Conservation (phyloP, 2,888 invertebrate genomes). For the Alitta virens region DNA sequence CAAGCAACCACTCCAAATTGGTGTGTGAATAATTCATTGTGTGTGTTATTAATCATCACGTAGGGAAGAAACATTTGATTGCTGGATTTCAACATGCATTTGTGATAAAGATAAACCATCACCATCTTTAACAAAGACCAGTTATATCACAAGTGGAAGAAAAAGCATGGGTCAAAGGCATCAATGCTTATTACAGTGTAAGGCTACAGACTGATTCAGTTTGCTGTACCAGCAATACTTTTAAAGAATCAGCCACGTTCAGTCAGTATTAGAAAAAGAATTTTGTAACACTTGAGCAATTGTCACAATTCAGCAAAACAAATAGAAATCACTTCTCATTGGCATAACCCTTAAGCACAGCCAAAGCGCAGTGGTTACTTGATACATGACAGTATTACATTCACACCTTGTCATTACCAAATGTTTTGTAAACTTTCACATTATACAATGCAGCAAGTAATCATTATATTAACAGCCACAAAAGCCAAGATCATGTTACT, state of each 20-base stretch:
- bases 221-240: background rate
- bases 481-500: background rate
- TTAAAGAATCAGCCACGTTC: background rate
- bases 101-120: background rate
- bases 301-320: too few species aligned
- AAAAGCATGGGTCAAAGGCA: background rate
- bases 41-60: too few species aligned
- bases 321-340: too few species aligned
- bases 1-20: conserved; percentile 1
- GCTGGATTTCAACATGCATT: too few species aligned
- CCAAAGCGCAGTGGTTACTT: too few species aligned
- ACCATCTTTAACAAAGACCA: background rate
- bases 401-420: too few species aligned
- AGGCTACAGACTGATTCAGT: background rate
- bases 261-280: background rate
- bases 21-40: too few species aligned
- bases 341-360: too few species aligned
- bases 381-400: too few species aligned
- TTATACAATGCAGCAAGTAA: too few species aligned
- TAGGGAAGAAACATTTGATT: too few species aligned
- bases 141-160: background rate
- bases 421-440: too few species aligned
- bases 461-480: background rate
- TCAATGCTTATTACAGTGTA: background rate
- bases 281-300: background rate